phyloP scores from a whole-genome alignment of 2,888 invertebrate species.

The Phytoseiulus persimilis region DNA sequence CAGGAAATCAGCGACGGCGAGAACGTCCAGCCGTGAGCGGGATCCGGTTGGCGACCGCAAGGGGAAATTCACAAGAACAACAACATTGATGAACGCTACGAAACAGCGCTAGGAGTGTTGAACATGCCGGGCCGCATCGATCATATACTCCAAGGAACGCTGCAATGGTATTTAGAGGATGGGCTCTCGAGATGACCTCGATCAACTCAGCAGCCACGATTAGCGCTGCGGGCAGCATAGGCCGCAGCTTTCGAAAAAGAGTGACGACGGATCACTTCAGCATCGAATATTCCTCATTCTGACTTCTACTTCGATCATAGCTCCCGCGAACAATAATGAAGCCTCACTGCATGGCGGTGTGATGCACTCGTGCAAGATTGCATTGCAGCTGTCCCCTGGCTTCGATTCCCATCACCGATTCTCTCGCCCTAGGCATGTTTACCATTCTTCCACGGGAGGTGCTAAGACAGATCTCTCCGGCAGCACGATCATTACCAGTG shows the following conservation, averaged over 20 bases:
- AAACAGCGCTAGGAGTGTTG: neutral
- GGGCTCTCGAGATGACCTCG: slow-evolving; percentile 5
- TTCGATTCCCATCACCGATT: too few relatives aligned
- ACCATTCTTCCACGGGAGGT: too few relatives aligned
- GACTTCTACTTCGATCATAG: too few relatives aligned
- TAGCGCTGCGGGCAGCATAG: neutral
- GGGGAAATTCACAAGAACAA: neutral
- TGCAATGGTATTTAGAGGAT: neutral
- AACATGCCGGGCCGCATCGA: neutral
- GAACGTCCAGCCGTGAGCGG: neutral
- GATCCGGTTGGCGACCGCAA: neutral
- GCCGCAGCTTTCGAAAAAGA: neutral
- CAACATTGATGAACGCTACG: neutral
- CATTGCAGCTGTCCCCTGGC: too few relatives aligned
- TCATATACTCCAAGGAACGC: neutral
- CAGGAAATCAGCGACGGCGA: neutral
- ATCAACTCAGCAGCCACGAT: neutral
- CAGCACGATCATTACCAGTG: too few relatives aligned
- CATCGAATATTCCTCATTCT: neutral
- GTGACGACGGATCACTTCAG: neutral
- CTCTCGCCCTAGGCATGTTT: too few relatives aligned
- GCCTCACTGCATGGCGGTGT: too few relatives aligned
- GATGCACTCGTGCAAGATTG: too few relatives aligned
- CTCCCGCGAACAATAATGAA: too few relatives aligned
- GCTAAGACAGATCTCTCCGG: too few relatives aligned